Conservation (phyloP, 2,888 invertebrate genomes). For the Drosophila putrida region DNA sequence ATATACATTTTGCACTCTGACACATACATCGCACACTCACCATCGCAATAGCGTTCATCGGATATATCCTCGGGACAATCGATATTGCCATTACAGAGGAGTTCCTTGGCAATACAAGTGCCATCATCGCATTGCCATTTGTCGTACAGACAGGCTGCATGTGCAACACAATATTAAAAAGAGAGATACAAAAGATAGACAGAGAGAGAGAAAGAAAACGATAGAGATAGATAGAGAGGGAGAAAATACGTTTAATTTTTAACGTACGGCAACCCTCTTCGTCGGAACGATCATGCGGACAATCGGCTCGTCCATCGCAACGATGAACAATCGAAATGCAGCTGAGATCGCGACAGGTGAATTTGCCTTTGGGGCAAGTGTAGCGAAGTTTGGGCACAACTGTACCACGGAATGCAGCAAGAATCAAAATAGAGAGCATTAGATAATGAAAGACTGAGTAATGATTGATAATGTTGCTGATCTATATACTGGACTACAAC, state of each 20-base stretch:
- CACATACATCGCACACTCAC: constrained; percentile 69
- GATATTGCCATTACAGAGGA: constrained; percentile 89
- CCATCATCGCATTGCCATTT: constrained; percentile 92
- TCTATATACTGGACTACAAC: constrained; percentile 9
- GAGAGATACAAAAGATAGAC: constrained; percentile 1
- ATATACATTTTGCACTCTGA: neutral
- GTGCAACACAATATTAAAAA: constrained; percentile 23
- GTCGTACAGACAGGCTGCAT: constrained; percentile 88
- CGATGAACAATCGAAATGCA: constrained; percentile 90
- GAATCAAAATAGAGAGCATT: constrained; percentile 17
- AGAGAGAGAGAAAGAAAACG: neutral
- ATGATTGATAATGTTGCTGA: constrained; percentile 18
- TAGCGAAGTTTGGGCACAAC: constrained; percentile 82
- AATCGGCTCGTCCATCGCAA: constrained; percentile 92
- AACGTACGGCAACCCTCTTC: constrained; percentile 89
- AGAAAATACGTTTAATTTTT: neutral
- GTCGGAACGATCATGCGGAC: constrained; percentile 88
- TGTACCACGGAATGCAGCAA: constrained; percentile 42
- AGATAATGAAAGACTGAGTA: neutral
- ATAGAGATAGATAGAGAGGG: constrained; percentile 6
- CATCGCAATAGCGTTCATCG: constrained; percentile 90
- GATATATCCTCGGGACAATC: constrained; percentile 91
- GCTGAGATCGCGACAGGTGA: constrained; percentile 90
- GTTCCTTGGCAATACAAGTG: constrained; percentile 87
- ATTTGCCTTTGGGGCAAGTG: constrained; percentile 87